phyloP scores from a whole-genome alignment of 2,888 invertebrate species.

The Tipula confusa region DNA sequence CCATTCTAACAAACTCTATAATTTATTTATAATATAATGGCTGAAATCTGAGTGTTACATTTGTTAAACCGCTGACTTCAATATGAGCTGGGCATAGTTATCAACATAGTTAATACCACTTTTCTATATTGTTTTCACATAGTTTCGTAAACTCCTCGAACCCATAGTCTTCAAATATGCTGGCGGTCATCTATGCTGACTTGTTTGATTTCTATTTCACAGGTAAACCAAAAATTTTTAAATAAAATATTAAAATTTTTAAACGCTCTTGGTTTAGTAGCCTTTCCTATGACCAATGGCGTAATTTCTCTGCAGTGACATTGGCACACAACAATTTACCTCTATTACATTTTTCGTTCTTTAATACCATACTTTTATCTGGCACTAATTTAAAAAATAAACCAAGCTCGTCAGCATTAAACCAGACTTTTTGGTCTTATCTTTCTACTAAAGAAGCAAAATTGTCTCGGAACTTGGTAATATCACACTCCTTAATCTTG shows the following conservation, averaged over 20 bases:
- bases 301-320: too few species aligned
- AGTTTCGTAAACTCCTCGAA: too few species aligned
- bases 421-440: background rate
- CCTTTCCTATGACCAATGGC: conserved; percentile 38
- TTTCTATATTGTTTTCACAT: background rate
- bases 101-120: background rate
- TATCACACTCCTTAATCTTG: background rate
- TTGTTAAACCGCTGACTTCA: too few species aligned
- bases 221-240: conserved; percentile 34
- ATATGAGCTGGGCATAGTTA: too few species aligned
- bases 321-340: too few species aligned
- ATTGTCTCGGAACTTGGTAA: background rate
- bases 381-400: too few species aligned
- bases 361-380: too few species aligned
- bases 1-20: too few species aligned
- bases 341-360: too few species aligned
- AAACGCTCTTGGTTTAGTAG: conserved; percentile 35
- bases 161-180: conserved; percentile 36
- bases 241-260: too few species aligned
- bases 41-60: too few species aligned
- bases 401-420: too few species aligned
- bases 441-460: background rate
- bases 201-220: conserved; percentile 37
- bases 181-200: conserved; percentile 38
- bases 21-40: background rate